Evolutionary conservation across 2,888 invertebrate genomes (phyloP).

Genomic region (Xiphydria camelus): DNA sequence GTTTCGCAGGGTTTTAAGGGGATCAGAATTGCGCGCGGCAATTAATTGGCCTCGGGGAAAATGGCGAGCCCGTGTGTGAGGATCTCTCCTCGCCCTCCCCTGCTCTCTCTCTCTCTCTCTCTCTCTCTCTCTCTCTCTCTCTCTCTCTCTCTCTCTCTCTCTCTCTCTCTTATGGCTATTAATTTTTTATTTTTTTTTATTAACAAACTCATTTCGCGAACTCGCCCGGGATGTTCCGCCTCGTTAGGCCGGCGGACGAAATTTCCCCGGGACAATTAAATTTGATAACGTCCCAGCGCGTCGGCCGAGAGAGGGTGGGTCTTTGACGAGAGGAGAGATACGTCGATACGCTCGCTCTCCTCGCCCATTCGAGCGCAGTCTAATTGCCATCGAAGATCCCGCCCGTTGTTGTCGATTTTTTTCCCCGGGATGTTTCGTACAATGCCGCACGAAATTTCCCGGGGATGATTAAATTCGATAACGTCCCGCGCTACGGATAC

Average conservation of each 20-base stretch:
- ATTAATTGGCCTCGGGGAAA: constrained; percentile 28
- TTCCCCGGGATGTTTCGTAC: constrained; percentile 12
- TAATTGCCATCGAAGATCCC: too few relatives aligned
- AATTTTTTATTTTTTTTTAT: constrained; percentile 9
- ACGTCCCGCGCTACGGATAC: too few relatives aligned
- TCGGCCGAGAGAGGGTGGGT: too few relatives aligned
- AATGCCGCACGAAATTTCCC: constrained; percentile 18
- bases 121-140: constrained; percentile 9
- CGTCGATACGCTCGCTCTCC: too few relatives aligned
- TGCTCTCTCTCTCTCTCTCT: too few relatives aligned
- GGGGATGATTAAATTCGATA: constrained; percentile 24
- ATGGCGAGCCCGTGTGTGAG: constrained; percentile 5
- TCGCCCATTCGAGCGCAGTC: too few relatives aligned
- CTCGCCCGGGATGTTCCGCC: constrained; percentile 12
- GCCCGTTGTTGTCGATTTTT: too few relatives aligned
- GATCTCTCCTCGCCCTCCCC: too few relatives aligned
- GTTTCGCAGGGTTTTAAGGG: constrained; percentile 1
- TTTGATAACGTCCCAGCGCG: constrained; percentile 9
- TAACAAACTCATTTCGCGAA: constrained; percentile 21
- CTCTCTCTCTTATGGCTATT: neutral
- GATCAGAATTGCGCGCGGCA: constrained; percentile 9
- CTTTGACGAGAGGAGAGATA: too few relatives aligned
- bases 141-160: constrained; percentile 1
- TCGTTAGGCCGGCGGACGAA: constrained; percentile 7
- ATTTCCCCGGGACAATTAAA: constrained; percentile 28